Percentiles rank a stretch among this genome's conserved stretches.
Evolutionary conservation across 2,888 invertebrate species (phyloP).

Genomic region (Rhopalosiphum nymphaeae): DNA sequence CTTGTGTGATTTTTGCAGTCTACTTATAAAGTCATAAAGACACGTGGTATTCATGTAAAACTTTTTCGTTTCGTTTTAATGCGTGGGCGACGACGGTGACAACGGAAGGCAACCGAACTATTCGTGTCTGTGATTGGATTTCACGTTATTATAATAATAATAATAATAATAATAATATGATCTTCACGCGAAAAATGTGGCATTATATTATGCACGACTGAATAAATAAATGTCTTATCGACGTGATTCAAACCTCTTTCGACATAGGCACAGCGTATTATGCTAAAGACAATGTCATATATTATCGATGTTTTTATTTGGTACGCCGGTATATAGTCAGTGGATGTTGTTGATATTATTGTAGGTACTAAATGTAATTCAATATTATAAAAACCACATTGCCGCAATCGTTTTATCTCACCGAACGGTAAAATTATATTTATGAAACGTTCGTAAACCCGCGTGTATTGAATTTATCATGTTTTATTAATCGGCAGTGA

Average conservation of each 20-base stretch:
- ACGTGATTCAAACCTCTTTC: not conserved
- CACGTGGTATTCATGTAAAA: not conserved
- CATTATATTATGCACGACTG: not conserved
- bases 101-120: not conserved
- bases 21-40: not conserved
- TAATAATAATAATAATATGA: not conserved
- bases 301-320: not conserved
- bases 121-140: not conserved
- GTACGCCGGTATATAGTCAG: not conserved
- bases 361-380: not conserved
- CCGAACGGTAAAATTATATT: not conserved
- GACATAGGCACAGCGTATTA: not conserved
- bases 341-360: not conserved
- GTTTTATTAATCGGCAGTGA: no score
- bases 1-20: not conserved
- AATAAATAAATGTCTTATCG: not conserved
- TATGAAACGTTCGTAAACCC: not conserved
- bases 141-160: not conserved
- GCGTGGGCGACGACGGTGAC: not conserved
- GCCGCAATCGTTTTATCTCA: not conserved
- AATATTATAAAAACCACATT: not conserved
- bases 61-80: not conserved
- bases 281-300: not conserved
- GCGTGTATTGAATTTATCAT: not conserved
- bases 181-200: not conserved